Percentiles rank a stretch among this genome's conserved stretches.
Conservation (phyloP, 2,888 invertebrate genomes). For the Philereme vetulata region DNA sequence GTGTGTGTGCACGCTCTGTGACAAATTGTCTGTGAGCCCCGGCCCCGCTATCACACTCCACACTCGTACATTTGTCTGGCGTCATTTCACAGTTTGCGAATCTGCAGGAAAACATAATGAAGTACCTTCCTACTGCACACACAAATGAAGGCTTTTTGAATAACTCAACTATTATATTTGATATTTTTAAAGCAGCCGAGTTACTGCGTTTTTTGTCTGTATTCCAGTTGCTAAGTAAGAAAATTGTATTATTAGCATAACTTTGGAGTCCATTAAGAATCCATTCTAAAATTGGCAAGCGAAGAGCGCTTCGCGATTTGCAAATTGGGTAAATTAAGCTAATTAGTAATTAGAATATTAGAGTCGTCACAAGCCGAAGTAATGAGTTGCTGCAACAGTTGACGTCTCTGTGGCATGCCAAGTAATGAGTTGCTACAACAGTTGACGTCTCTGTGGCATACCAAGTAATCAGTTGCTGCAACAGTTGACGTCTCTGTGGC, state of each 20-base stretch:
- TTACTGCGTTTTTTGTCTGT: neutral
- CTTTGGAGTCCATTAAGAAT: neutral
- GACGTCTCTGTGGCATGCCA: too few relatives aligned
- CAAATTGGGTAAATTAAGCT: constrained; percentile 20
- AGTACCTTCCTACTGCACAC: neutral
- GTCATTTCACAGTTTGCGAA: neutral
- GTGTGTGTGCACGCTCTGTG: constrained; percentile 11
- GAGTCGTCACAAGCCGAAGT: constrained; percentile 9
- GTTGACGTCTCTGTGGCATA: too few relatives aligned
- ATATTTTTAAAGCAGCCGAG: too few relatives aligned
- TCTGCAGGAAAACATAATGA: neutral
- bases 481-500: too few relatives aligned
- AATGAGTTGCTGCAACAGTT: too few relatives aligned
- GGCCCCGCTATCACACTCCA: constrained; percentile 5
- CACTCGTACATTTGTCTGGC: constrained; percentile 7
- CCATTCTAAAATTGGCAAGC: constrained; percentile 4
- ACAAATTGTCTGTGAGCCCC: constrained; percentile 7
- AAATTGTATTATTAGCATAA: neutral
- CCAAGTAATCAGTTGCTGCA: neutral
- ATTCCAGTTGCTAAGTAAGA: neutral
- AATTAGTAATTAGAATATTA: constrained; percentile 32
- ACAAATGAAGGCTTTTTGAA: constrained; percentile 2
- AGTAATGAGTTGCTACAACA: too few relatives aligned
- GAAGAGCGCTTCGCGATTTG: constrained; percentile 10
- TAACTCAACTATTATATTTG: neutral